Evolutionary conservation across 2,113 vertebrate genomes (phyloP), one percentile per base, ranked within the genome.

Genomic region (Cynopterus brachyotis): DNA sequence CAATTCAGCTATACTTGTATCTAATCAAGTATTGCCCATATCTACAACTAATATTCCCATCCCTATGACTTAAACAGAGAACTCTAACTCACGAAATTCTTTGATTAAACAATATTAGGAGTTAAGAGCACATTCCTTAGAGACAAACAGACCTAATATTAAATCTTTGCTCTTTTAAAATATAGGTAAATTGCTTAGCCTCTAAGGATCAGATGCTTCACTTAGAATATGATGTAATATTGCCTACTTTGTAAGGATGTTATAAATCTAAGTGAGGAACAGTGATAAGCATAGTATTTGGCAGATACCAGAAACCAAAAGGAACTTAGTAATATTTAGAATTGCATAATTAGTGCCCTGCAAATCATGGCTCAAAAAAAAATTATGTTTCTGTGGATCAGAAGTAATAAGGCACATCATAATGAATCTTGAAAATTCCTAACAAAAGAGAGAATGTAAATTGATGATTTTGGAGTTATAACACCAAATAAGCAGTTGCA

Each of bases 281-380:
- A 32, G 6, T 75, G 47, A 40, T 47, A 76, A 88, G 45, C 24
- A 13, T 32, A 22, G 6, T 30, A 9, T 42, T 95, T 91, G 72
- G 35, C 67, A 84, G 47, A 70, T 13, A 59, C 5, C n/a, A 90
- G 90, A 24, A 91, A 50, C 35, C 75, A 88, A 95, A 78, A 76
- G 35, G 20, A 19, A 28, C 40, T 67, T 88, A 73, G n/a, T 91
- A 70, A 95, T 57, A 75, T 60, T 96, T 79, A 96, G 81, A 87
- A 95, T 35, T 79, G 24, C 32, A 50, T 32, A 60, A 81, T 35
- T 9, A n/a, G 32, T 82, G 60, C 32, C 55, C 47, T 85, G n/a
- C 9, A 94, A 91, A 95, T 93, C 66, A 59, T 70, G 45, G 59
- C 50, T 50, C 13, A 35, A 84, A 26, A 88, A 87, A 73, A 94